Evolutionary conservation across 2,797 vertebrate species (phyloP).

Genomic region (Syngnathus rostellatus): DNA sequence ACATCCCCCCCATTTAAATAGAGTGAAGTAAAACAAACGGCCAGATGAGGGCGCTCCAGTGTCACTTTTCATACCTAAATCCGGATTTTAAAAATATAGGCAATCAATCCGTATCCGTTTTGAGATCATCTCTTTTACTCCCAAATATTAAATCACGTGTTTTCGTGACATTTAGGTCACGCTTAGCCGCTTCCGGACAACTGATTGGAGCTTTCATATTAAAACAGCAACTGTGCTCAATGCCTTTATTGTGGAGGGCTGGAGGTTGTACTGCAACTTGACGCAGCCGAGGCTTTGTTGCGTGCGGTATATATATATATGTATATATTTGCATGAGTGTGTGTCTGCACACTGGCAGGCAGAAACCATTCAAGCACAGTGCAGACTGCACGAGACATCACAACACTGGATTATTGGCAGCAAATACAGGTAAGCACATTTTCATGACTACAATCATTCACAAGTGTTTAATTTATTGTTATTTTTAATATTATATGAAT

Average conservation of each 20-base stretch:
- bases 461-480: too few relatives aligned
- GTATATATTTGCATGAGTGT: neutral
- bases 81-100: too few relatives aligned
- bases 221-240: neutral
- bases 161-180: too few relatives aligned
- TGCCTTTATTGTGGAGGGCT: slow-evolving; percentile 1
- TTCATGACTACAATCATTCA: neutral
- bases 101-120: too few relatives aligned
- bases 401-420: slow-evolving; percentile 52
- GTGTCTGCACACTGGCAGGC: slow-evolving; percentile 14
- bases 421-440: slow-evolving; percentile 42
- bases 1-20: too few relatives aligned
- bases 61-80: too few relatives aligned
- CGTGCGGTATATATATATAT: neutral
- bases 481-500: neutral
- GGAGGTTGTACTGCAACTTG: neutral
- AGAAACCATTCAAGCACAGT: slow-evolving; percentile 27
- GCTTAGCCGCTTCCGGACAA: neutral
- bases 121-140: too few relatives aligned
- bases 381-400: slow-evolving; percentile 32
- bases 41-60: too few relatives aligned
- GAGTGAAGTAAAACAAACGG: too few relatives aligned
- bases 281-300: neutral
- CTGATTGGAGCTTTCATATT: neutral
- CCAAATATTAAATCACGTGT: too few relatives aligned